Percentiles rank a stretch among this genome's conserved stretches.
Conservation (phyloP, 2,888 invertebrate species). For the Chrysolina americana region DNA sequence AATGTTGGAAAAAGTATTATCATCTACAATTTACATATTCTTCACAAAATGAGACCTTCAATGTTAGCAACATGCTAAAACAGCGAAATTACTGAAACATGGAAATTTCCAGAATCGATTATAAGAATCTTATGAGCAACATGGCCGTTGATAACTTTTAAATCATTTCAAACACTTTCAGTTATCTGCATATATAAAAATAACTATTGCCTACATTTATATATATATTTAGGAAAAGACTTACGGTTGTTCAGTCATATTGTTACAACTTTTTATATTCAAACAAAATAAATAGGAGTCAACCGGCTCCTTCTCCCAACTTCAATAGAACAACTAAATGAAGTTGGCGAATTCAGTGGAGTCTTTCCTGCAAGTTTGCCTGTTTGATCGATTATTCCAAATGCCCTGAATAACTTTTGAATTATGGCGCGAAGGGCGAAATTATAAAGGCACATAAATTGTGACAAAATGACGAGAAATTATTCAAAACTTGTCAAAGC, state of each 20-base stretch:
- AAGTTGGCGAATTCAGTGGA: constrained; percentile 45
- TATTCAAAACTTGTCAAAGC: neutral
- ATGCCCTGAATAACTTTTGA: constrained; percentile 40
- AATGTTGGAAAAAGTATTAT: constrained; percentile 19
- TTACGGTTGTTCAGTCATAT: constrained; percentile 63
- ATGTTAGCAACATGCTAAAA: neutral
- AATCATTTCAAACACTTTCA: constrained; percentile 9
- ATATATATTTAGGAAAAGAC: constrained; percentile 41
- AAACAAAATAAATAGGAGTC: constrained; percentile 45
- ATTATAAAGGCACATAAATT: constrained; percentile 29
- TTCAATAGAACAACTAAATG: constrained; percentile 51
- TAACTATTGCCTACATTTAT: neutral
- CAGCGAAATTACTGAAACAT: constrained; percentile 2
- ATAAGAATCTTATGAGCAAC: constrained; percentile 57
- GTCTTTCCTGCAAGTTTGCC: constrained; percentile 31
- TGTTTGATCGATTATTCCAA: constrained; percentile 44
- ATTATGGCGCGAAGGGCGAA: constrained; percentile 38
- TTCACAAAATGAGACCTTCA: neutral
- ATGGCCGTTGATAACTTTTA: constrained; percentile 58
- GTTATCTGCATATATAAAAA: neutral
- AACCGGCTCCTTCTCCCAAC: constrained; percentile 25
- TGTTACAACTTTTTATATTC: constrained; percentile 45
- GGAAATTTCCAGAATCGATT: constrained; percentile 64
- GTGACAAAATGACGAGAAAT: constrained; percentile 7
- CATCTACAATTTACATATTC: neutral